Evolutionary conservation across 2,113 vertebrate genomes (phyloP), one percentile per base, ranked within the genome.

Genomic region (Hymenochirus boettgeri): DNA sequence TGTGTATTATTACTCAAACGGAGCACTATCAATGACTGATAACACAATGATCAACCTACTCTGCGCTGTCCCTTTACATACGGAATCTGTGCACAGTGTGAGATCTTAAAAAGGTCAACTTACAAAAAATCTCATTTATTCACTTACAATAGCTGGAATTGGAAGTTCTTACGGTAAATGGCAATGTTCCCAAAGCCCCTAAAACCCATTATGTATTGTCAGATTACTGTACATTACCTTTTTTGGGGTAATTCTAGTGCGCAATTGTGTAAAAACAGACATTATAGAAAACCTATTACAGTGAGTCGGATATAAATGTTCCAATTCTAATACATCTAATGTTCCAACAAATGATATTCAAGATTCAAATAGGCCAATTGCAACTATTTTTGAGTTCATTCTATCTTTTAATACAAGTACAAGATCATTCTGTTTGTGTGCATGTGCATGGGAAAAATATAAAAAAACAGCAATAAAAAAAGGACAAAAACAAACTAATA

Each of bases 21-120:
- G 5, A 55, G 9, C 12, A 3, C 11, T 58, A 21, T 39, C 15
- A 35, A 35, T 1, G 15, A 27, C 25, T 24, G 45, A 45, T 21
- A 51, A 50, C 55, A 51, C 46, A 67, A 59, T 67, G 25, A 67
- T 67, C 22, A 29, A 23, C 51, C 59, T 46, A 21, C 63, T 15
- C 22, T 39, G 48, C 27, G 50, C 19, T 45, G 29, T 59, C n/a
- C 31, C 24, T 55, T 55, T 55, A 29, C 33, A 35, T 35, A 12
- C 13, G 7, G 35, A 27, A 52, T 52, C 17, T 18, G 17, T 42
- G 18, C 52, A 45, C 52, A 64, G 62, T 4, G 17, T 29, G 61
- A 19, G 33, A 8, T 42, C 46, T 35, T n/a, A 52, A 25, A 18
- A 26, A 21, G 7, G 12, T 25, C 15, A 15, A 7, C 51, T 46